Evolutionary conservation across 2,797 vertebrate species (phyloP).

Genomic region (Myotis daubentonii): DNA sequence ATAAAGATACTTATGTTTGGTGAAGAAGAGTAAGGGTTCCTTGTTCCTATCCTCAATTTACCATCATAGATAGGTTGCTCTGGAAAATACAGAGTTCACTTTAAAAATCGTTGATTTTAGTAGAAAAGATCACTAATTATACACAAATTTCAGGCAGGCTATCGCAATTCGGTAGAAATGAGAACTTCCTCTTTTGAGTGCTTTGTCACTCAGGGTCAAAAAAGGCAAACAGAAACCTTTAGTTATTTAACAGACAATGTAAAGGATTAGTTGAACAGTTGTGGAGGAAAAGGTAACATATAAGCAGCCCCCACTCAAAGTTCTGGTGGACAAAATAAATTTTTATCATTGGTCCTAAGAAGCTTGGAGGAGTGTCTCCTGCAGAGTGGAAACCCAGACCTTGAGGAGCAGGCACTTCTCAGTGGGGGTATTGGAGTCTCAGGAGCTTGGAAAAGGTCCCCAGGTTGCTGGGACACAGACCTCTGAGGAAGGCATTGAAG

Average conservation of each 20-base stretch:
- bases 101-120: conserved; percentile 14
- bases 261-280: not conserved
- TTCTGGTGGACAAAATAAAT: not conserved
- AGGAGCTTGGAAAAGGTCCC: no score
- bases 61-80: not conserved
- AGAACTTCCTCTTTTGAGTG: not conserved
- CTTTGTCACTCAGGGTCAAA: not conserved
- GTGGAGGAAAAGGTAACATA: not conserved
- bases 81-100: not conserved
- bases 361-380: no score
- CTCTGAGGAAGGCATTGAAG: not conserved
- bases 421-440: not conserved
- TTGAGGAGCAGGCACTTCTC: not conserved
- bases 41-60: not conserved
- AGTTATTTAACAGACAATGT: not conserved
- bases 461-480: not conserved
- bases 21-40: not conserved
- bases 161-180: not conserved
- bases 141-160: not conserved
- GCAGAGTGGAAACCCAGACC: not conserved
- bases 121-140: not conserved
- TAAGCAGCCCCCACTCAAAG: not conserved
- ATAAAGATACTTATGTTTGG: not conserved
- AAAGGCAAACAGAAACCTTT: not conserved
- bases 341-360: not conserved